These are phyloP conservation scores for Leptopilina syphax DNA, from an alignment of 2,888 invertebrate genomes.

Conservation along the genomic window DNA sequence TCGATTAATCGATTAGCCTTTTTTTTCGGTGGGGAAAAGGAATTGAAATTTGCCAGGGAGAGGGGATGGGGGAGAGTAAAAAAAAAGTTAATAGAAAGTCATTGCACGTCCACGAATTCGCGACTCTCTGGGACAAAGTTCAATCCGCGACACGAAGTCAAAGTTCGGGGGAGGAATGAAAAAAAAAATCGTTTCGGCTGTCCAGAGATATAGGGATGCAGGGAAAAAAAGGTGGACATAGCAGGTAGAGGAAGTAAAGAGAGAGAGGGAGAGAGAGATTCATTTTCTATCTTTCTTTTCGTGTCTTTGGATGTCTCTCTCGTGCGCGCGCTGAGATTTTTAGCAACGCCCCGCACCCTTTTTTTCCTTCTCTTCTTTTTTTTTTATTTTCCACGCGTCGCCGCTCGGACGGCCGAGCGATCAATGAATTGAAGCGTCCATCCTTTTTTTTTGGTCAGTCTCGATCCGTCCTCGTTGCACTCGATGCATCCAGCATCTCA, in stretches of 20 bases:
- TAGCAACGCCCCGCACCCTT: constrained; percentile 69
- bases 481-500: constrained; percentile 63
- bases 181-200: background rate
- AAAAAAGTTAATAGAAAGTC: constrained; percentile 33
- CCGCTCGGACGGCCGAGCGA: constrained; percentile 74
- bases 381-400: constrained; percentile 70
- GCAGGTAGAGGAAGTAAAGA: constrained; percentile 1
- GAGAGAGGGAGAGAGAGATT: background rate
- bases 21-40: background rate
- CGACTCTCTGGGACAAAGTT: constrained; percentile 28
- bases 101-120: constrained; percentile 6
- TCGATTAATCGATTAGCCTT: constrained; percentile 25
- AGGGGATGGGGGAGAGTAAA: too few species aligned
- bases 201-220: too few species aligned
- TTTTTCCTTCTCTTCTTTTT: constrained; percentile 42
- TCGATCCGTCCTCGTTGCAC: constrained; percentile 66
- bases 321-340: constrained; percentile 63
- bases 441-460: constrained; percentile 75
- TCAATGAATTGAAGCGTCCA: constrained; percentile 77
- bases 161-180: constrained; percentile 32
- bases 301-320: constrained; percentile 39
- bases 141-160: constrained; percentile 36
- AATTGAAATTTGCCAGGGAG: background rate
- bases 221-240: constrained; percentile 34
- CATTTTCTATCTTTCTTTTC: constrained; percentile 36